These are phyloP conservation scores for Adoxophyes honmai DNA, from an alignment of 1,140 invertebrate genomes.

Conservation along the genomic window DNA sequence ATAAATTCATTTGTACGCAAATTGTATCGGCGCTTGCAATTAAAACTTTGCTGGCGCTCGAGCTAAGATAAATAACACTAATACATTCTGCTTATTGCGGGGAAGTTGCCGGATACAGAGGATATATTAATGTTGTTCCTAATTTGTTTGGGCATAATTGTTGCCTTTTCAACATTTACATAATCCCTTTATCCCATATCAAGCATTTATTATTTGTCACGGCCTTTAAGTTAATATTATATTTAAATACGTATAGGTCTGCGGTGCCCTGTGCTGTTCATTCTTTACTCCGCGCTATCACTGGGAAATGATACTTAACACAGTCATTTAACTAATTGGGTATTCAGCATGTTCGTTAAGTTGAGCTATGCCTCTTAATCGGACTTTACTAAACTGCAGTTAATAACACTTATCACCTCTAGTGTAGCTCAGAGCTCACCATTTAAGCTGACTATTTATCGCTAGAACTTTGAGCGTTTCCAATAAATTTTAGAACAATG, in stretches of 20 bases:
- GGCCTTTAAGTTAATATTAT: not conserved
- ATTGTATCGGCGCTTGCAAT: slow-evolving; percentile 76
- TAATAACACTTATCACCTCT: slow-evolving; percentile 7
- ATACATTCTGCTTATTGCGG: slow-evolving; percentile 75
- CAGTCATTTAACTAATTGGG: not conserved
- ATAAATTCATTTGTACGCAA: slow-evolving; percentile 77
- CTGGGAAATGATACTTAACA: not conserved
- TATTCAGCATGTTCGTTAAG: slow-evolving; percentile 7
- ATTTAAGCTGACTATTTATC: slow-evolving; percentile 2
- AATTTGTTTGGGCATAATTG: slow-evolving; percentile 72
- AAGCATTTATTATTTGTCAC: slow-evolving; percentile 30
- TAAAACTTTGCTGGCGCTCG: slow-evolving; percentile 74
- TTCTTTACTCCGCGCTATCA: not conserved
- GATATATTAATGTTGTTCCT: slow-evolving; percentile 74
- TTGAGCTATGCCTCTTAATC: not conserved
- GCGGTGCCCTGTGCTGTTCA: not conserved
- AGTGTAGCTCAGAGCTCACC: not conserved
- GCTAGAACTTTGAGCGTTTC: too few species aligned
- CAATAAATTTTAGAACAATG: too few species aligned
- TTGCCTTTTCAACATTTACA: slow-evolving; percentile 48
- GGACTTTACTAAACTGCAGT: slow-evolving; percentile 1
- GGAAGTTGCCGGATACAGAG: slow-evolving; percentile 66
- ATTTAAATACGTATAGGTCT: not conserved
- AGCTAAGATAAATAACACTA: slow-evolving; percentile 76
- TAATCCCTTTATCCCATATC: slow-evolving; percentile 45